A percentile compares a stretch with the other conserved stretches of the same genome.
Evolutionary conservation across 2,113 vertebrate species (phyloP).

Genomic region (Grammomys dolichurus): DNA sequence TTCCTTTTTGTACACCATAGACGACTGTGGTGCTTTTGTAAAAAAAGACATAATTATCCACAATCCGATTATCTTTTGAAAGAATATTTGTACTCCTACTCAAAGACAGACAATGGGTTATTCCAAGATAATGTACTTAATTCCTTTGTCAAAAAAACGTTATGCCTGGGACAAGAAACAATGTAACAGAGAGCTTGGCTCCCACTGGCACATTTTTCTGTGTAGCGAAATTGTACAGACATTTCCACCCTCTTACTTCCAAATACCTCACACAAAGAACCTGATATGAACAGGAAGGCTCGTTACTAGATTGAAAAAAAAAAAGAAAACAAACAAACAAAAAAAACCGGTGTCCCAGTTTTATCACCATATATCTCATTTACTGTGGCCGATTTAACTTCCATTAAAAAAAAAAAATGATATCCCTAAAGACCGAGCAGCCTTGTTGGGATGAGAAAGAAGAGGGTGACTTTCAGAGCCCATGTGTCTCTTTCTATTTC

Average conservation of each 20-base stretch:
- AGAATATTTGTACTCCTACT: conserved; percentile 41
- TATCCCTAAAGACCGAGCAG: background rate
- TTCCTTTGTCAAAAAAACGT: conserved; percentile 22
- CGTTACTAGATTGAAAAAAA: background rate
- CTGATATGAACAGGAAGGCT: background rate
- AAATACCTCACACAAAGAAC: conserved; percentile 35
- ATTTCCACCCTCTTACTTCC: conserved; percentile 18
- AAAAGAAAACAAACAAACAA: background rate
- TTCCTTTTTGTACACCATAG: conserved; percentile 7
- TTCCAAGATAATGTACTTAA: conserved; percentile 43
- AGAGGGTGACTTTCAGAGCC: background rate
- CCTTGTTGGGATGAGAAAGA: background rate
- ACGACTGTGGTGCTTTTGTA: background rate
- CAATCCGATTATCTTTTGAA: conserved; percentile 45
- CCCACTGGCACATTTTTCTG: background rate
- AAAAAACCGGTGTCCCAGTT: background rate
- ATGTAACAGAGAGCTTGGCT: background rate
- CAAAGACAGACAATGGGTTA: conserved; percentile 48
- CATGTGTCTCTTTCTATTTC: background rate
- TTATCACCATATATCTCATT: background rate
- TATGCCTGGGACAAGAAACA: conserved; percentile 25
- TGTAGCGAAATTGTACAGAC: conserved; percentile 15
- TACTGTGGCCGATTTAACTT: background rate
- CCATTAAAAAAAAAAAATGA: conserved; percentile 52
- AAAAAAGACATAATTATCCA: conserved; percentile 35